Evolutionary conservation across 2,888 invertebrate species (phyloP).

Genomic region (Azorinus chamasolen): DNA sequence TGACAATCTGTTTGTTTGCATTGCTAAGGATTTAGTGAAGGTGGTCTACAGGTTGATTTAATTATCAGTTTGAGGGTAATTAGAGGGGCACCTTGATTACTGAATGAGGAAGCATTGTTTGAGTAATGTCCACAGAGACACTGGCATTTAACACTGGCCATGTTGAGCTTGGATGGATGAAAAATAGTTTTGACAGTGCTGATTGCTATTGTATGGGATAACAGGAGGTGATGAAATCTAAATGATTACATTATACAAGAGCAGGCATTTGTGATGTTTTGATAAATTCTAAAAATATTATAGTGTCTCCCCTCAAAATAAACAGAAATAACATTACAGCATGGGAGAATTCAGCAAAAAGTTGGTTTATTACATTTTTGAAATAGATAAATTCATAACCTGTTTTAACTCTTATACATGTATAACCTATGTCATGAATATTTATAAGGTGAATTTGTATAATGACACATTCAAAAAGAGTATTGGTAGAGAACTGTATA

Average conservation of each 20-base stretch:
- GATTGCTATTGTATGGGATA: constrained; percentile 2
- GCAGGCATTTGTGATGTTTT: too few relatives aligned
- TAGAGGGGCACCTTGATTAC: constrained; percentile 3
- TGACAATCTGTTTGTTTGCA: background rate
- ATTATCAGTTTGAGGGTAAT: background rate
- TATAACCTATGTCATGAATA: too few relatives aligned
- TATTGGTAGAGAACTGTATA: background rate
- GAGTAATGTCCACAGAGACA: constrained; percentile 2
- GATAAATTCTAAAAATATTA: too few relatives aligned
- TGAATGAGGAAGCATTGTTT: background rate
- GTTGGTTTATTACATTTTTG: too few relatives aligned
- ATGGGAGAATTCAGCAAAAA: too few relatives aligned
- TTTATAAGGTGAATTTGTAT: too few relatives aligned
- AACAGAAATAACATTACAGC: too few relatives aligned
- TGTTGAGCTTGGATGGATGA: background rate
- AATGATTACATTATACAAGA: too few relatives aligned
- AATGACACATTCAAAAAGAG: too few relatives aligned
- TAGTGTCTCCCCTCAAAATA: too few relatives aligned
- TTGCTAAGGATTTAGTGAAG: background rate
- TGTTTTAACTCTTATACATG: too few relatives aligned
- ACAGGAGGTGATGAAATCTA: background rate
- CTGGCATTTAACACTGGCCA: background rate
- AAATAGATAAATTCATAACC: too few relatives aligned
- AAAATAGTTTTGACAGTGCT: background rate
- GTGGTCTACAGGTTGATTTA: background rate